Evolutionary conservation across 2,888 invertebrate genomes (phyloP).

Genomic region (Lordiphosa fenestrarum): DNA sequence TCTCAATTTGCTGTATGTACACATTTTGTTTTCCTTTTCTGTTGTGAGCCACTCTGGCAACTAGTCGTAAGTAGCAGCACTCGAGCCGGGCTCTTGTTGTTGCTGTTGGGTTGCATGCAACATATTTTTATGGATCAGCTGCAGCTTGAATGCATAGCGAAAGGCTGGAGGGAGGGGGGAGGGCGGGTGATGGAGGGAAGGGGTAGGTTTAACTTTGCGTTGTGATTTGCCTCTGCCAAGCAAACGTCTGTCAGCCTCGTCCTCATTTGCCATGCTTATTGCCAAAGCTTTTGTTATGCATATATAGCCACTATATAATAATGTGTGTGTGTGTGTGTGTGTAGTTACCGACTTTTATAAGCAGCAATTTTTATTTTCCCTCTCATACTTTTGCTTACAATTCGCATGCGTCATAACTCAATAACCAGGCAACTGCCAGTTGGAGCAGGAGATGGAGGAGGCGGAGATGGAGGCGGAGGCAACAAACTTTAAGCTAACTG

Average conservation of each 20-base stretch:
- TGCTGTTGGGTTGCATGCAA: constrained; percentile 47
- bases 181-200: constrained; percentile 2
- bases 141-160: constrained; percentile 66
- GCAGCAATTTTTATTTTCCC: constrained; percentile 64
- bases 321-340: constrained; percentile 23
- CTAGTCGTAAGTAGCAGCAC: constrained; percentile 50
- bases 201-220: constrained; percentile 10
- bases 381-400: constrained; percentile 50
- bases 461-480: not conserved
- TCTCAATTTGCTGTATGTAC: constrained; percentile 45
- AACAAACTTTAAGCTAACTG: constrained; percentile 58
- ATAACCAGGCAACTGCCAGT: constrained; percentile 49
- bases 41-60: constrained; percentile 50
- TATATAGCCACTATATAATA: constrained; percentile 29
- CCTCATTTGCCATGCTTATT: constrained; percentile 38
- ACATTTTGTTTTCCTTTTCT: constrained; percentile 22
- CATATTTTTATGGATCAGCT: constrained; percentile 75
- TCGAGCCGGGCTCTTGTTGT: constrained; percentile 36
- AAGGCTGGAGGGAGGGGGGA: constrained; percentile 23
- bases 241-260: constrained; percentile 20
- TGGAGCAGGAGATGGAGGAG: constrained; percentile 14
- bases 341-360: constrained; percentile 56
- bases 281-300: constrained; percentile 62
- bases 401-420: constrained; percentile 74
- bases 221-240: constrained; percentile 35